phyloP scores from a whole-genome alignment of 2,113 vertebrate species.

The Boleophthalmus pectinirostris region DNA sequence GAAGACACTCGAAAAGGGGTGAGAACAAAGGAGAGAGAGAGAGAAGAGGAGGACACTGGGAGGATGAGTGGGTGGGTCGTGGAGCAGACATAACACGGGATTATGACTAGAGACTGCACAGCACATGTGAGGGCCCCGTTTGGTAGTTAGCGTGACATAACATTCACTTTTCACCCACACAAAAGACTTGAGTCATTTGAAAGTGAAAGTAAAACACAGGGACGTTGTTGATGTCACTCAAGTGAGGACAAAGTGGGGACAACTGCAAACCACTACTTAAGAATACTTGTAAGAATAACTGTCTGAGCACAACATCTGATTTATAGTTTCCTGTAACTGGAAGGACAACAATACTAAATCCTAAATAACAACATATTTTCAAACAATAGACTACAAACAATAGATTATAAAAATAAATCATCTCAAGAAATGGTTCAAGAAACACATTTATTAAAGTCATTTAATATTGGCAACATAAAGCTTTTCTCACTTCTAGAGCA shows the following conservation, averaged over 20 bases:
- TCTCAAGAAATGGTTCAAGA: no score
- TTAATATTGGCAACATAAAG: no score
- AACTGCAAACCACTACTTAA: no score
- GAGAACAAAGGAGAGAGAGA: constrained; percentile 45
- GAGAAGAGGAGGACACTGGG: constrained; percentile 36
- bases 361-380: no score
- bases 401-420: no score
- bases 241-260: not conserved
- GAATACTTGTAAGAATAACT: no score
- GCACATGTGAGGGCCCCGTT: constrained; percentile 64
- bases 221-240: constrained; percentile 2
- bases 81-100: constrained; percentile 50
- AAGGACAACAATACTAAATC: no score
- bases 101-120: constrained; percentile 65
- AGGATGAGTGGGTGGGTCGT: constrained; percentile 33
- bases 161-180: constrained; percentile 41
- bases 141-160: constrained; percentile 46
- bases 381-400: no score
- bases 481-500: no score
- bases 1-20: constrained; percentile 60
- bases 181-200: constrained; percentile 25
- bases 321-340: no score
- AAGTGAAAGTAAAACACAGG: constrained; percentile 34
- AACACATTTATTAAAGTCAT: no score
- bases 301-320: no score